Evolutionary conservation across 92 coral and sea anemone species (phyloP).

Genomic region (Phenganax marumi): DNA sequence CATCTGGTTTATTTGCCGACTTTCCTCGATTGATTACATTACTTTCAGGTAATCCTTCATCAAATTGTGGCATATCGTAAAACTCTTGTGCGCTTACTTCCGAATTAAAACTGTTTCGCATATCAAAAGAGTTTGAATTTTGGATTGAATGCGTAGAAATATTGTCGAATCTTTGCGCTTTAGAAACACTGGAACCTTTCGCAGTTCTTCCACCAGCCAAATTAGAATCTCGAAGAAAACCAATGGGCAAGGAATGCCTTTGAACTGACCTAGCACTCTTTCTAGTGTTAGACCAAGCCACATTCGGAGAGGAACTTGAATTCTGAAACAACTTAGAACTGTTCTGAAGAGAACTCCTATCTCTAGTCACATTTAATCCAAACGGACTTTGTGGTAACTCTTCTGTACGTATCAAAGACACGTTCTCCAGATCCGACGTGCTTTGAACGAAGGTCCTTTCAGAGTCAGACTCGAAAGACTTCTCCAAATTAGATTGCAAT

Average conservation of each 20-base stretch:
- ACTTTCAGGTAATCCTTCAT: neutral
- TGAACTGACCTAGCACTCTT: neutral
- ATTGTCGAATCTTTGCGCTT: neutral
- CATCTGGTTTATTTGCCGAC: neutral
- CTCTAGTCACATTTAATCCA: neutral
- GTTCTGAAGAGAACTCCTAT: neutral
- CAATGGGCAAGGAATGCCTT: neutral
- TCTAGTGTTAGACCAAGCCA: neutral
- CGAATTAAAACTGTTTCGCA: conserved; percentile 26
- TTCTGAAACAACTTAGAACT: neutral
- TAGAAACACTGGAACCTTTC: neutral
- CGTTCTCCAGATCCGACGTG: neutral
- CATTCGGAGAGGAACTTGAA: neutral
- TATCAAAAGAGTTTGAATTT: neutral
- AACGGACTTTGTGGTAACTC: conserved; percentile 40
- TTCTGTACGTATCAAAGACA: neutral
- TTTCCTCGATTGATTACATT: neutral
- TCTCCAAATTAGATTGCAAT: conserved; percentile 28
- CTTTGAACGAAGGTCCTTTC: neutral
- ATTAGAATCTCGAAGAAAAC: neutral
- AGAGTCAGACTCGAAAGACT: conserved; percentile 3
- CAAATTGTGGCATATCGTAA: conserved; percentile 27
- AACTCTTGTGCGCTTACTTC: conserved; percentile 40
- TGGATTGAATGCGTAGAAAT: neutral
- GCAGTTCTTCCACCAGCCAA: neutral